Base-by-base conservation (phyloP, 2,888 invertebrate species). In the Tipula unca region DNA sequence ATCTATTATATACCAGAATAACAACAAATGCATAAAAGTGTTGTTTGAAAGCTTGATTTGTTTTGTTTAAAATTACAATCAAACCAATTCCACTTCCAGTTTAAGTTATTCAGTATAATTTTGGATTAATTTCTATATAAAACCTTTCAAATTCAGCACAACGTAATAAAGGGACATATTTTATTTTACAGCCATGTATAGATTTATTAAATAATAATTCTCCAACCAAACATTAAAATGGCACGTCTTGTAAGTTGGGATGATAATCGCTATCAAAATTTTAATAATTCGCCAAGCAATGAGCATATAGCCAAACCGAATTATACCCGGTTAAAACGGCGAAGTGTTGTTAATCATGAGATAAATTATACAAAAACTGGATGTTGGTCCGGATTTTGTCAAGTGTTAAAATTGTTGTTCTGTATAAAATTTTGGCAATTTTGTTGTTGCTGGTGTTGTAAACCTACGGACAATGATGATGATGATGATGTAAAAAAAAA, bases 401-500 rank as follows among this genome's bases (percentile, higher is more conserved):
- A 25, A 69, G 69, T 69, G 69, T 1, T 69, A 20, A 69, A 69
- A 69, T 69, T 69, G 20, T 69, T 69, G 10, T 85, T 48, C 69
- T 84, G 86, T 85, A 86, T 86, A 86, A 86, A 87, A 86, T 87
- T 86, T 86, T 87, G 87, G 69, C 87, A 86, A 36, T 87, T 87
- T 82, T 87, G 87, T 85, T 88, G 87, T 86, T 6, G 86, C 85
- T 85, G 86, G 85, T 36, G 86, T 85, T 87, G 87, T 39, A 88
- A 89, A 85, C 87, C 69, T 87, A 32, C 88, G 88, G 29, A 88
- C 85, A 88, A 89, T 85, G 48, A 84, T 82, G 89, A 90, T 42
- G 89, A 89, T 86, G 90, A 90, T 85, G 90, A 90, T 86, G 90
- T 90, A 82, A 90, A 90, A 87, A 89, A 88, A 87, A 90, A 89